Evolutionary conservation across 2,113 vertebrate species (phyloP).

Genomic region (Herpailurus yagouaroundi): DNA sequence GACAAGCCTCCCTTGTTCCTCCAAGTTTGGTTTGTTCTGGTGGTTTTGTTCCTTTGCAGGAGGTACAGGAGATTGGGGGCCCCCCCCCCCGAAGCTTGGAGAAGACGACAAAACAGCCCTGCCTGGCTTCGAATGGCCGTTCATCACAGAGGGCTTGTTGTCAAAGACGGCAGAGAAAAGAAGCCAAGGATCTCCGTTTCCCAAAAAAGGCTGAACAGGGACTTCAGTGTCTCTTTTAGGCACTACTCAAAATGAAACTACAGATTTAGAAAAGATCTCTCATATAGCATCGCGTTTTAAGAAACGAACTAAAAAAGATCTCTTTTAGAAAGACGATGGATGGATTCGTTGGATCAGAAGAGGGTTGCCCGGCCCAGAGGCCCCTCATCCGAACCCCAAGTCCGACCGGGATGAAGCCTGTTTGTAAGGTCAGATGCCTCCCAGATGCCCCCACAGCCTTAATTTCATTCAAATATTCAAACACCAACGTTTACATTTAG

Average conservation of each 20-base stretch:
- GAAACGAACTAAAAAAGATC: background rate
- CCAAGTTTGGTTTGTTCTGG: background rate
- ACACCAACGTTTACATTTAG: constrained; percentile 15
- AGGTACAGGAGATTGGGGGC: background rate
- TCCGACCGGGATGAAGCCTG: background rate
- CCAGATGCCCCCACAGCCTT: background rate
- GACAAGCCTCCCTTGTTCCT: constrained; percentile 60
- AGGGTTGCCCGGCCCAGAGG: background rate
- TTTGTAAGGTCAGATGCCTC: background rate
- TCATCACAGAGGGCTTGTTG: background rate
- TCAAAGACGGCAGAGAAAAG: background rate
- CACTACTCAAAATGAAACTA: constrained; percentile 51
- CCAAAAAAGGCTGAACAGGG: background rate
- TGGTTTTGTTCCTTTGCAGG: background rate
- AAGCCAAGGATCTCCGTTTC: background rate
- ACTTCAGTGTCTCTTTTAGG: constrained; percentile 47
- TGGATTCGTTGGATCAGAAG: background rate
- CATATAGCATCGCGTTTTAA: background rate
- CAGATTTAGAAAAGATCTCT: constrained; percentile 40
- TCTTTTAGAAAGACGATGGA: background rate
- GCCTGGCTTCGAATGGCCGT: background rate
- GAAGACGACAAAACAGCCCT: background rate
- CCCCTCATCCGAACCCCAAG: background rate
- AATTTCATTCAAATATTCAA: background rate
- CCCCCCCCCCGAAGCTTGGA: background rate